phyloP scores from a whole-genome alignment of 2,888 invertebrate genomes.

The Deladenus siricidicola region DNA sequence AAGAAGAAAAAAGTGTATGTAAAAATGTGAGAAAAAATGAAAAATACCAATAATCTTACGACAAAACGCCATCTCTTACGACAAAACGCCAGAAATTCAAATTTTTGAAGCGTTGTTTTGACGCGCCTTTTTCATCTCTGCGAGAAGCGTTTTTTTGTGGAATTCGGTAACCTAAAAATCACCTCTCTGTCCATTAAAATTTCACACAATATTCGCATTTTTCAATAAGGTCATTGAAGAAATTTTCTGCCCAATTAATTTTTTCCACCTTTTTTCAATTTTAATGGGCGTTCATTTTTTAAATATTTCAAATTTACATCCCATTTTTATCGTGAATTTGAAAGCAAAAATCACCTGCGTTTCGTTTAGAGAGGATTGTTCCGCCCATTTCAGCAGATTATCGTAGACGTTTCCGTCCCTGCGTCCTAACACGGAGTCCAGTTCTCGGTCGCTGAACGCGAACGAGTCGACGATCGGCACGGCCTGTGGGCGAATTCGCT shows the following conservation, averaged over 20 bases:
- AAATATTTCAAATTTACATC: not conserved
- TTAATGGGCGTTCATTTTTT: not conserved
- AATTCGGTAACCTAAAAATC: no score
- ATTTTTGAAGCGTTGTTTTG: no score
- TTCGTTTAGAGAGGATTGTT: conserved; percentile 55
- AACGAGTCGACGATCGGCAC: conserved; percentile 85
- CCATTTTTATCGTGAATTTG: not conserved
- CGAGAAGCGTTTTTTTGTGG: no score
- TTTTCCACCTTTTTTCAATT: no score
- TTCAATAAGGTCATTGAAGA: not conserved
- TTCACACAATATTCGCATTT: no score
- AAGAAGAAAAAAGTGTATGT: no score
- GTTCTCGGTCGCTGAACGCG: conserved; percentile 60
- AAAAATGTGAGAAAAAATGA: no score
- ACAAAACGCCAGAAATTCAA: no score
- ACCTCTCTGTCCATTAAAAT: no score
- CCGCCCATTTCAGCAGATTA: conserved; percentile 54
- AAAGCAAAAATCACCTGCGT: conserved; percentile 38
- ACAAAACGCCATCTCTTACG: no score
- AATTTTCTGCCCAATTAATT: not conserved
- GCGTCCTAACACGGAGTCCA: conserved; percentile 52
- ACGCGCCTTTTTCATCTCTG: no score
- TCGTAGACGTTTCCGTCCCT: conserved; percentile 55
- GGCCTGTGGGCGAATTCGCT: conserved; percentile 72
- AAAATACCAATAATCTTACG: no score